phyloP scores from a whole-genome alignment of 2,888 invertebrate genomes.

The Kuschelorhynchus macadamiae region DNA sequence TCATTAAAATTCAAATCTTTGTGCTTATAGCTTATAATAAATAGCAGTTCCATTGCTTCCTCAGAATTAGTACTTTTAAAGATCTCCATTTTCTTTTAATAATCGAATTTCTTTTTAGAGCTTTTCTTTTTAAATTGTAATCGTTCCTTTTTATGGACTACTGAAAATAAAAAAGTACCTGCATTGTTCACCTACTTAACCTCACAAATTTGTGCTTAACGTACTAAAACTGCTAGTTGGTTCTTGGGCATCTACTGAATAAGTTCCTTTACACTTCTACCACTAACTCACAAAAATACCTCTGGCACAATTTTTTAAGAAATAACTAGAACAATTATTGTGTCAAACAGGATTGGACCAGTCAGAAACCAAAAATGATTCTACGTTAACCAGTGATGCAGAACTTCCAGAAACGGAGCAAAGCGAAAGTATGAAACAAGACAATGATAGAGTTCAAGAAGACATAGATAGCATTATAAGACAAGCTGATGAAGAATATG shows the following conservation, averaged over 20 bases:
- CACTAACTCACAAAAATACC: slow-evolving; percentile 26
- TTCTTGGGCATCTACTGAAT: slow-evolving; percentile 18
- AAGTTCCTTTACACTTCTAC: neutral
- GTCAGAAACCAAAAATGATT: slow-evolving; percentile 20
- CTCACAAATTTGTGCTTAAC: slow-evolving; percentile 17
- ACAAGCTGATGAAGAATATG: slow-evolving; percentile 64
- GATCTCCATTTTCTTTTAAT: too few relatives aligned
- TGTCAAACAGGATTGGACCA: slow-evolving; percentile 22
- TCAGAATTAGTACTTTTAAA: too few relatives aligned
- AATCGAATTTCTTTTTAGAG: too few relatives aligned
- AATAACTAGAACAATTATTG: slow-evolving; percentile 16
- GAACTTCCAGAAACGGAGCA: slow-evolving; percentile 7
- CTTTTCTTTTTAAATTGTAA: too few relatives aligned
- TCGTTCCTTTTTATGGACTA: too few relatives aligned
- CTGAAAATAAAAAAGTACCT: too few relatives aligned
- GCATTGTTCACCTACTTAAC: slow-evolving; percentile 11
- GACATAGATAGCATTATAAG: slow-evolving; percentile 65
- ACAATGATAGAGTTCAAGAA: slow-evolving; percentile 53
- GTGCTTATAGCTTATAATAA: neutral
- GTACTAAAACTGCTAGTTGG: slow-evolving; percentile 5
- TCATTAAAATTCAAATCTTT: neutral
- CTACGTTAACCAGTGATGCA: slow-evolving; percentile 13
- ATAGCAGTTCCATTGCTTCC: too few relatives aligned
- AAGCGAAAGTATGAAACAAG: slow-evolving; percentile 10
- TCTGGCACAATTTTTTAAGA: neutral